phyloP scores from a whole-genome alignment of 2,888 invertebrate species.

The Cordilura impudica region DNA sequence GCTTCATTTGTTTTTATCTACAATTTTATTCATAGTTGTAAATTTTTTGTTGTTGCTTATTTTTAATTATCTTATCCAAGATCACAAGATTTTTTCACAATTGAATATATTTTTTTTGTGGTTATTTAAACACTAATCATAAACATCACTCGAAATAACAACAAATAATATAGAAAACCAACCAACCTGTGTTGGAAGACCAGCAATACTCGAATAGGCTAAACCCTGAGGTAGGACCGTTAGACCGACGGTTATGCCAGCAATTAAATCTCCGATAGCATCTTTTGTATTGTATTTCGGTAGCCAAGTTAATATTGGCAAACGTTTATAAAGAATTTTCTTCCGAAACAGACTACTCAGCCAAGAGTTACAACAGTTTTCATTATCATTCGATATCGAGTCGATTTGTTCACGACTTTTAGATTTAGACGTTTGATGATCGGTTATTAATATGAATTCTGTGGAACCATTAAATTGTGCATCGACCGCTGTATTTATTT shows the following conservation, averaged over 20 bases:
- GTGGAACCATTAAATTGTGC: conserved; percentile 72
- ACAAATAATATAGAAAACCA: neutral
- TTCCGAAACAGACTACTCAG: conserved; percentile 80
- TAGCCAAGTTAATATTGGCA: conserved; percentile 88
- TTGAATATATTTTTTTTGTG: neutral
- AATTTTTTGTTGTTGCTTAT: neutral
- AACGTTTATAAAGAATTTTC: conserved; percentile 84
- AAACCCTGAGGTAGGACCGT: conserved; percentile 86
- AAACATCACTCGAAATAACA: neutral
- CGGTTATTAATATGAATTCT: conserved; percentile 74
- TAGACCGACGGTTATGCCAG: conserved; percentile 92
- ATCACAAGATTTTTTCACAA: conserved; percentile 30
- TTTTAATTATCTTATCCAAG: conserved; percentile 25
- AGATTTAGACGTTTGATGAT: conserved; percentile 70
- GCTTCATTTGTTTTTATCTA: too few species aligned
- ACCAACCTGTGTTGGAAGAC: conserved; percentile 83
- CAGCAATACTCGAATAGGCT: conserved; percentile 89
- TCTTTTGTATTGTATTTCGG: conserved; percentile 85
- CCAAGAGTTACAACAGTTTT: conserved; percentile 59
- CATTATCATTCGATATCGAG: conserved; percentile 46
- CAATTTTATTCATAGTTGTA: too few species aligned
- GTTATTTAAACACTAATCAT: conserved; percentile 9
- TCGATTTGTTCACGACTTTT: conserved; percentile 69
- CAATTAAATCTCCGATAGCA: conserved; percentile 91
- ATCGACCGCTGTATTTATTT: conserved; percentile 69